Conservation (phyloP, 2,113 vertebrate species). For the Eulemur rufifrons region DNA sequence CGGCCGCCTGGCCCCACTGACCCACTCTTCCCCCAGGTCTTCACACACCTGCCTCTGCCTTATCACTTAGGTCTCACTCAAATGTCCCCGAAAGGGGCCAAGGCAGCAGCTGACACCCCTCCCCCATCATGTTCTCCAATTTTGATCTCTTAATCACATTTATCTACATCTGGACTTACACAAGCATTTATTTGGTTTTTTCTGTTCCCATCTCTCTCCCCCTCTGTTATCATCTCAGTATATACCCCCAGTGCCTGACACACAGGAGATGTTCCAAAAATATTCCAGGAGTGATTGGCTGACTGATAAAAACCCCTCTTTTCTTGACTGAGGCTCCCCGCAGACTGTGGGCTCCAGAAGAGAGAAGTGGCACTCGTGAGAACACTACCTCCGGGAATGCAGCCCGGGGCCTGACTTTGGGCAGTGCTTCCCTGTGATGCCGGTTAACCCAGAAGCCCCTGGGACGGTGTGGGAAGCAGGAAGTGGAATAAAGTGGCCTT, state of each 20-base stretch:
- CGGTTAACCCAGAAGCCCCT: fast-evolving
- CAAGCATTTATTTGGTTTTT: neutral
- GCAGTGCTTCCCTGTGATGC: neutral
- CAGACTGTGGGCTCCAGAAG: neutral
- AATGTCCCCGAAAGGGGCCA: neutral
- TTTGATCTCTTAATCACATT: neutral
- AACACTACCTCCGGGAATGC: neutral
- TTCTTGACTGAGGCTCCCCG: neutral
- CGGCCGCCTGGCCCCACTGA: neutral
- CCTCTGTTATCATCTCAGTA: neutral
- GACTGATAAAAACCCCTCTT: neutral
- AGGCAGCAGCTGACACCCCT: neutral
- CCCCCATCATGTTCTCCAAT: neutral
- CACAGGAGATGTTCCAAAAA: neutral
- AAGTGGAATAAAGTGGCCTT: neutral
- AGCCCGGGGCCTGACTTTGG: neutral
- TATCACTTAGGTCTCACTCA: neutral
- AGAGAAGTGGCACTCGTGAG: fast-evolving
- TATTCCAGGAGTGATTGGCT: neutral
- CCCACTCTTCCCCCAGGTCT: neutral
- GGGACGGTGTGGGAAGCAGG: neutral
- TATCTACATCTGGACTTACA: neutral
- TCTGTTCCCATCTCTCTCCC: neutral
- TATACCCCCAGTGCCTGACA: neutral
- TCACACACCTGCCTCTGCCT: no score